phyloP scores from a whole-genome alignment of 2,888 invertebrate genomes.

The Biston betularia region DNA sequence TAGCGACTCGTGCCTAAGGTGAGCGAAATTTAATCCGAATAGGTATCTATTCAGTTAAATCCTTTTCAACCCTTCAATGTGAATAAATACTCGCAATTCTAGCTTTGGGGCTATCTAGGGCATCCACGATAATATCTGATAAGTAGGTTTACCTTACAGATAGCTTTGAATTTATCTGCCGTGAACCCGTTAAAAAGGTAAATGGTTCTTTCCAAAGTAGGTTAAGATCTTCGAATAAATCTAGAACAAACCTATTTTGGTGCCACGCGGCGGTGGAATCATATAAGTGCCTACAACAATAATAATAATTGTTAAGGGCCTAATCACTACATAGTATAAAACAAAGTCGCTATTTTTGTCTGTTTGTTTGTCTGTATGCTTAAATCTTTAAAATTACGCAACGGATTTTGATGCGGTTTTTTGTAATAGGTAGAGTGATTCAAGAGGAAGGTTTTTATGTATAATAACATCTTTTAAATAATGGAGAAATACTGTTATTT shows the following conservation, averaged over 20 bases:
- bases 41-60: constrained; percentile 17
- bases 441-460: too few relatives aligned
- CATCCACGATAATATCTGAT: constrained; percentile 43
- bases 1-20: neutral
- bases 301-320: too few relatives aligned
- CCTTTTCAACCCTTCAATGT: constrained; percentile 14
- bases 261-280: too few relatives aligned
- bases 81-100: constrained; percentile 18
- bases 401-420: too few relatives aligned
- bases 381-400: too few relatives aligned
- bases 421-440: too few relatives aligned
- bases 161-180: constrained; percentile 29
- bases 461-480: too few relatives aligned
- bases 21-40: constrained; percentile 7
- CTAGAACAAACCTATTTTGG: constrained; percentile 47
- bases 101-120: constrained; percentile 39
- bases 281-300: too few relatives aligned
- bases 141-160: neutral
- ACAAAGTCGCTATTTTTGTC: too few relatives aligned
- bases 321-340: too few relatives aligned
- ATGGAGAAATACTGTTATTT: too few relatives aligned
- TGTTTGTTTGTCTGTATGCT: too few relatives aligned
- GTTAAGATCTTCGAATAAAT: constrained; percentile 71
- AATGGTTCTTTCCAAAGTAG: constrained; percentile 62
- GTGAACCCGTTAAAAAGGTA: constrained; percentile 57